Evolutionary conservation across 2,797 vertebrate genomes (phyloP), one percentile per base, ranked within the genome.

Genomic region (Lindbergichthys nudifrons): DNA sequence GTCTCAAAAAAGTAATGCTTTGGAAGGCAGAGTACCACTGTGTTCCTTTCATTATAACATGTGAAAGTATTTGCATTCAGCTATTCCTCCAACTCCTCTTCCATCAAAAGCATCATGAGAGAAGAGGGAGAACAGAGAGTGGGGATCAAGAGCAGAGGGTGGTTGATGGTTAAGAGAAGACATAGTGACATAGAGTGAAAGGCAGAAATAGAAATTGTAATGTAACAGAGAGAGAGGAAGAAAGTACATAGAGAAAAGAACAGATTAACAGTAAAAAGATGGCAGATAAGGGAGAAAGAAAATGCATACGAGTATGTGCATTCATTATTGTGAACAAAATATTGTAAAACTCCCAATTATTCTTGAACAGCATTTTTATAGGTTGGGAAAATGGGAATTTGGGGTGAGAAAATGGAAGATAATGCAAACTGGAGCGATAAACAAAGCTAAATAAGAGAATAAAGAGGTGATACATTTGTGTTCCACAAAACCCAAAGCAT

Each of bases 261-360:
- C 18, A 9, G 32, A 9, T 7, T 9, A 36, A 36, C 32, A 36
- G 32, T 36, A 36, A 36, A 36, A 77, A 15, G 60, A 50, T 53
- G 42, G 26, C 54, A 60, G 42, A 58, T 21, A 32, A 39, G 11
- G 32, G 26, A 54, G 47, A 52, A 58, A 61, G 30, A 56, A 32
- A n/a, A 53, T 48, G 18, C 43, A 51, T 42, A 64, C 61, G 41
- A 73, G 43, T 18, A 36, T 58, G 41, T 56, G 60, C n/a, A 32
- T 47, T 67, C 50, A 70, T 79, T 79, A 65, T 23, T 7, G 13
- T 26, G 23, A 75, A 36, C 67, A 68, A 70, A 77, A 76, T 43
- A 23, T 18, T 64, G 58, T 77, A 73, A 86, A 82, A 83, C 26
- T 64, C 46, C 64, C 67, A 74, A 74, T 77, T 82, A 75, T 14